Evolutionary conservation across 2,888 invertebrate genomes (phyloP), one percentile per base, ranked within the genome.

Genomic region (Galerucella pusilla): DNA sequence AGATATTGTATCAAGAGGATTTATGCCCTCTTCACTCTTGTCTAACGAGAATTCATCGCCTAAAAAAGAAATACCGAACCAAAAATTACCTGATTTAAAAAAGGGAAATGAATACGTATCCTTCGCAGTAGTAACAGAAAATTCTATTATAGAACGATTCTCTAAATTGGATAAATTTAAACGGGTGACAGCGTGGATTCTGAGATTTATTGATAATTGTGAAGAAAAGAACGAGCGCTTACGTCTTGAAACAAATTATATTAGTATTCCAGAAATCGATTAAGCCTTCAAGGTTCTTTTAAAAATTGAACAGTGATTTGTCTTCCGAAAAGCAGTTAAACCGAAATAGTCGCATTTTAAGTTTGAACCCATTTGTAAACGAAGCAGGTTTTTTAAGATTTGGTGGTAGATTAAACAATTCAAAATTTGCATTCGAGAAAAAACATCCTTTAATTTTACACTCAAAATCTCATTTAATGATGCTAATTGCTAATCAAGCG

Each of bases 391-490:
- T 68, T 68, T 57, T 54, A 54, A 52, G 68, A 10, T 57, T 68
- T 1, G 68, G 20, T 28, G 68, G 68, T n/a, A 25, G 57, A 54
- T 54, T 68, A 25, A 68, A 54, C 12, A 52, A 68, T n/a, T 68
- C 57, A 10, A 28, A 52, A 10, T 68, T 54, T 10, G 10, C 45
- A 20, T 54, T 68, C 28, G 49, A 68, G 52, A 68, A 68, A 57
- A 68, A 68, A 25, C 49, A 46, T 25, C 68, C 68, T 12, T 49
- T 68, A 28, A 68, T 68, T 25, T 28, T 68, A 35, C 54, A 35
- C 25, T 12, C 49, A 25, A 35, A 54, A 14, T 54, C 68, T 12
- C 35, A 54, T 12, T 28, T 68, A 28, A 12, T 54, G 49, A 35
- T 52, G 7, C 14, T 52, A 14, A 12, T 52, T 52, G 35, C 28